A percentile compares a stretch with the other conserved stretches of the same genome.
Evolutionary conservation across 2,797 vertebrate species (phyloP).

Genomic region (Phyllotis vaccarum): DNA sequence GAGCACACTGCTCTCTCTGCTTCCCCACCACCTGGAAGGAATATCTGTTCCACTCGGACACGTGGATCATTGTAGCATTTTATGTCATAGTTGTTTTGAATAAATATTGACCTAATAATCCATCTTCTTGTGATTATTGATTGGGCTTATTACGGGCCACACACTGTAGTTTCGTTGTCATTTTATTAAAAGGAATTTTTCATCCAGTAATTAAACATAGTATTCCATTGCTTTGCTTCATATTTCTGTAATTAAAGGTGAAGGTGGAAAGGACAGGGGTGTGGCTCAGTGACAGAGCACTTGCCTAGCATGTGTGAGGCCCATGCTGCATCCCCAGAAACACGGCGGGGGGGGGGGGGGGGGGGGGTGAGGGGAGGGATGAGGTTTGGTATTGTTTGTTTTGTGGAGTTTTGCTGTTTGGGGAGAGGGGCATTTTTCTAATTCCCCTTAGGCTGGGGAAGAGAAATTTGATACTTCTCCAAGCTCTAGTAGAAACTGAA

Average conservation of each 20-base stretch:
- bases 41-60: too few relatives aligned
- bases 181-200: background rate
- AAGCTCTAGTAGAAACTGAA: background rate
- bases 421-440: background rate
- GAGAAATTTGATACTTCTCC: background rate
- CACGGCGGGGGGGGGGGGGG: too few relatives aligned
- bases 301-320: background rate
- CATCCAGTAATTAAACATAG: slow-evolving; percentile 33
- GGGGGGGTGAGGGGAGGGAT: background rate
- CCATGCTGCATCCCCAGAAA: background rate
- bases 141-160: too few relatives aligned
- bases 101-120: too few relatives aligned
- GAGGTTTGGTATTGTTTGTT: background rate
- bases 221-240: slow-evolving; percentile 14
- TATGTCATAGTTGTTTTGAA: too few relatives aligned
- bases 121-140: too few relatives aligned
- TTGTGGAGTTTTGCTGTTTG: background rate
- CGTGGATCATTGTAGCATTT: too few relatives aligned
- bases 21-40: too few relatives aligned
- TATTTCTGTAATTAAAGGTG: slow-evolving; percentile 45
- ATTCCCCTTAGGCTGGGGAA: background rate
- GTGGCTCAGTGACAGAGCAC: background rate
- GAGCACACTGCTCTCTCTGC: too few relatives aligned
- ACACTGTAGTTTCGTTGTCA: background rate
- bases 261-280: background rate